Base-by-base conservation (phyloP, 2,113 vertebrate genomes). In the Silurus asotus region DNA sequence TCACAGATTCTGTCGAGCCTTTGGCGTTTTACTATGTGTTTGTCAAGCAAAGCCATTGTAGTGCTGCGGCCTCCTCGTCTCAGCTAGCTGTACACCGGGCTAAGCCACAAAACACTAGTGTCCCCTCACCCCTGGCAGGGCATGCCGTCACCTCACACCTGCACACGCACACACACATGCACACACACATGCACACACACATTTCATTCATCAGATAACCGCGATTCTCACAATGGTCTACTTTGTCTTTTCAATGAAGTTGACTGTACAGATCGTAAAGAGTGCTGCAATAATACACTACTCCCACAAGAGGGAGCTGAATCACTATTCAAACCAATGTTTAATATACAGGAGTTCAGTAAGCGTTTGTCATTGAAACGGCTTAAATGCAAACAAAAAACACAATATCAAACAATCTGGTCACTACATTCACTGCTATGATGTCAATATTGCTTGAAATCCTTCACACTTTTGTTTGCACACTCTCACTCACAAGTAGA, bases 11-110 rank as follows among this genome's bases (percentile, higher is more conserved):
- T 96, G 95, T 99, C 98, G 92, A 99, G 94, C 84, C 98, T 96
- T 94, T 99, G 98, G 78, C 98, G 94, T 93, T 99, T 99, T 91
- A 99, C 98, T 97, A 98, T 99, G 95, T 99, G 98, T 95, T 99
- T 99, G 95, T 99, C 98, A 94, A 98, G 97, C 94, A 99, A 96
- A 93, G 98, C 97, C 97, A 99, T 99, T 91, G 93, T 14, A 91
- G 90, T 69, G 90, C 61, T 89, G 87, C 92, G 92, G 92, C 90
- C 89, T 92, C 91, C 90, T 90, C 92, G 90, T 91, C 93, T 93
- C 94, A 90, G 64, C 85, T 77, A 90, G 74, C 37, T 76, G 83
- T 59, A 80, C 86, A 87, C 84, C 13, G 95, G 94, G 95, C 92
- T 93, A 96, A 91, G 98, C 94, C 95, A 94, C 90, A 94, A 93